Conservation (phyloP, 2,113 vertebrate species). For the Carettochelys insculpta region DNA sequence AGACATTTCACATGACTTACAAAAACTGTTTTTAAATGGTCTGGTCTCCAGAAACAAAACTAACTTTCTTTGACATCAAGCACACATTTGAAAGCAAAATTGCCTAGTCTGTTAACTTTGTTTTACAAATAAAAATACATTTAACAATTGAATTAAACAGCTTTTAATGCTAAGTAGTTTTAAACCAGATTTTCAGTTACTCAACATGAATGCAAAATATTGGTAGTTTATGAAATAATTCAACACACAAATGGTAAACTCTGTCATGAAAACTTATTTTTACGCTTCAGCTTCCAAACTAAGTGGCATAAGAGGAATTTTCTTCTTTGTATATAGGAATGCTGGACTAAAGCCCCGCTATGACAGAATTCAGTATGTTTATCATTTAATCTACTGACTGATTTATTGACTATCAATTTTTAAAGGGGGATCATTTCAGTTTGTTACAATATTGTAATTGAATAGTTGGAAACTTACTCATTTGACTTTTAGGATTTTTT, state of each 20-base stretch:
- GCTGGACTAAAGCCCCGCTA: background rate
- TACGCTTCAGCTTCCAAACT: background rate
- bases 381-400: background rate
- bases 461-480: background rate
- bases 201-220: background rate
- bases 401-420: background rate
- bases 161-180: background rate
- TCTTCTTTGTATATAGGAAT: background rate
- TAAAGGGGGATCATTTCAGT: background rate
- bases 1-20: background rate
- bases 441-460: background rate
- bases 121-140: no score
- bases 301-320: background rate
- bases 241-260: background rate
- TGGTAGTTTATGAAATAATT: background rate
- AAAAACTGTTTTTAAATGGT: background rate
- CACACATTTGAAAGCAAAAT: rapidly evolving
- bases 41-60: background rate
- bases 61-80: background rate
- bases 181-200: background rate
- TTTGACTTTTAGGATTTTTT: background rate
- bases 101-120: background rate
- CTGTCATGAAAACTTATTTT: background rate
- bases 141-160: no score
- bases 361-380: background rate